Conservation (phyloP, 2,797 vertebrate genomes). For the Apodemus agrarius region DNA sequence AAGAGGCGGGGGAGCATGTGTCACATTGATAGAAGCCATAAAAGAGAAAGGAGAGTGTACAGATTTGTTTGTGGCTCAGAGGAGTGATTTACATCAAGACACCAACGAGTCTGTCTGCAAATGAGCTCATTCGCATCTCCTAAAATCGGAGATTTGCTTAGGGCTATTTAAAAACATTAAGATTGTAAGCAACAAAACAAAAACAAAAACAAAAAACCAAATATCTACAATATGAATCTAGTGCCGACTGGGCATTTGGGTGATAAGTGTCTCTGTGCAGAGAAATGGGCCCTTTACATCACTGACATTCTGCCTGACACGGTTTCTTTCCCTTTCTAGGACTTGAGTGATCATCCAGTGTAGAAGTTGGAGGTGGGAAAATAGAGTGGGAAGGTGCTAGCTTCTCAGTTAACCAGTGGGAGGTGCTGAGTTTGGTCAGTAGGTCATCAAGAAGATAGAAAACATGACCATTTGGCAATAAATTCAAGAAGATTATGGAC, state of each 20-base stretch:
- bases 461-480: not conserved
- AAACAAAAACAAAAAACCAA: too few species aligned
- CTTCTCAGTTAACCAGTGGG: slow-evolving; percentile 31
- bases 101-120: not conserved
- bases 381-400: too few species aligned
- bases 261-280: slow-evolving; percentile 69
- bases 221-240: slow-evolving; percentile 84
- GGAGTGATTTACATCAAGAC: not conserved
- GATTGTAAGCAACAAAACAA: too few species aligned
- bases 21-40: not conserved
- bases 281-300: slow-evolving; percentile 60
- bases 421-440: slow-evolving; percentile 37
- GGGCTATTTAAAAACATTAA: slow-evolving; percentile 14
- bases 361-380: not conserved
- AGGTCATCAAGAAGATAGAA: slow-evolving; percentile 35
- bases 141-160: slow-evolving; percentile 5
- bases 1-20: not conserved
- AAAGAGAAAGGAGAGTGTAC: not conserved
- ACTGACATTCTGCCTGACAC: slow-evolving; percentile 42
- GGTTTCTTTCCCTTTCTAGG: slow-evolving; percentile 65
- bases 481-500: slow-evolving; percentile 59
- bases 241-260: slow-evolving; percentile 75
- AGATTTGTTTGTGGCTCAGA: not conserved
- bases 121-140: slow-evolving; percentile 11
- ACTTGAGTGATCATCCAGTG: slow-evolving; percentile 27